A percentile compares a stretch with the other conserved stretches of the same genome.
These are phyloP conservation scores for Papilio demoleus DNA, from an alignment of 2,888 invertebrate species.

Conservation along the genomic window DNA sequence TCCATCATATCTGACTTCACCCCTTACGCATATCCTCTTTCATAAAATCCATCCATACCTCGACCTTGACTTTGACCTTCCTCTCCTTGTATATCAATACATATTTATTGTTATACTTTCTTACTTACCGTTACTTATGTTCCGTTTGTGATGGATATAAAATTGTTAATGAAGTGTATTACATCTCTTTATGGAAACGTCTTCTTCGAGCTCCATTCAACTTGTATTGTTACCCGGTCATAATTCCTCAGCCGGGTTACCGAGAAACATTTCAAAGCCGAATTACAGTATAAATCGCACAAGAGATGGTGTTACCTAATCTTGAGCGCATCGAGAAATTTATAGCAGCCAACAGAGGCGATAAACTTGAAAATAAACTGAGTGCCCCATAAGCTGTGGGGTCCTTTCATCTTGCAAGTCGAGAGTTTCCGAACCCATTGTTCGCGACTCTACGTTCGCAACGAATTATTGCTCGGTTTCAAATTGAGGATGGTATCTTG, in stretches of 20 bases:
- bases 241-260: not conserved
- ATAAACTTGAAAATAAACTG: conserved; percentile 68
- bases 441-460: conserved; percentile 57
- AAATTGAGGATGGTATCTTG: not conserved
- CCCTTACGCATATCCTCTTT: too few relatives aligned
- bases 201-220: too few relatives aligned
- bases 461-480: conserved; percentile 62
- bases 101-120: too few relatives aligned
- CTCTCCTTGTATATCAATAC: too few relatives aligned
- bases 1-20: too few relatives aligned
- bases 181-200: too few relatives aligned
- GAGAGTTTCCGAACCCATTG: conserved; percentile 55
- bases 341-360: conserved; percentile 57
- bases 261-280: conserved; percentile 13
- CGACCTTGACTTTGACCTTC: too few relatives aligned
- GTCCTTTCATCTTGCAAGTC: conserved; percentile 40
- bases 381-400: conserved; percentile 39
- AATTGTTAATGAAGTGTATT: too few relatives aligned
- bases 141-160: too few relatives aligned
- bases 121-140: too few relatives aligned
- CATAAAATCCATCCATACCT: too few relatives aligned
- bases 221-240: too few relatives aligned
- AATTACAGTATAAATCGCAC: conserved; percentile 49
- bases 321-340: conserved; percentile 50
- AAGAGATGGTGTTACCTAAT: conserved; percentile 54